Evolutionary conservation across 2,797 vertebrate species (phyloP).

Genomic region (Sebastes steindachneri): DNA sequence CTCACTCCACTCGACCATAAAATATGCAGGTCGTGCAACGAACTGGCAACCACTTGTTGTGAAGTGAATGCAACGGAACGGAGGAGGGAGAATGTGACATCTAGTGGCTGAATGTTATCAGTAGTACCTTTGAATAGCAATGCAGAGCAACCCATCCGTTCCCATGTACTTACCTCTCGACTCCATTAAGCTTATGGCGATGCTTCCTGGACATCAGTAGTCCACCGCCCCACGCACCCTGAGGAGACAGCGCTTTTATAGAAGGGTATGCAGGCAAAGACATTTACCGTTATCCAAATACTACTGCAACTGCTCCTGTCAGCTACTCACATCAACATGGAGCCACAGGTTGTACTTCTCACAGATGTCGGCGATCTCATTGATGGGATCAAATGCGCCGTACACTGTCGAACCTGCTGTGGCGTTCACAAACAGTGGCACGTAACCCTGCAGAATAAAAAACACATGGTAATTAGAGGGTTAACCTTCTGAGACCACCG

Average conservation of each 20-base stretch:
- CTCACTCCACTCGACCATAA: no score
- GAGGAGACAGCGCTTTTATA: slow-evolving; percentile 17
- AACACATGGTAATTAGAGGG: background rate
- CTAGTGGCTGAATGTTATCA: no score
- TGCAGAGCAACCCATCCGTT: background rate
- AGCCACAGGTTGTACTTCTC: slow-evolving; percentile 98
- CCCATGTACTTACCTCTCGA: slow-evolving; percentile 88
- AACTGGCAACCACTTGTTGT: no score
- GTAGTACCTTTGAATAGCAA: background rate
- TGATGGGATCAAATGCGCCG: slow-evolving; percentile 97
- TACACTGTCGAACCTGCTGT: slow-evolving; percentile 97
- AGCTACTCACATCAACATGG: slow-evolving; percentile 92
- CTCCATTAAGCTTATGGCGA: slow-evolving; percentile 92
- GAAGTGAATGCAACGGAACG: no score
- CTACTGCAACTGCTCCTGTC: background rate
- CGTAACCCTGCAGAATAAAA: slow-evolving; percentile 82
- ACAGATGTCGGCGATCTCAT: slow-evolving; percentile 96
- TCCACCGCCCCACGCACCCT: slow-evolving; percentile 98
- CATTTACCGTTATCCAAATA: background rate
- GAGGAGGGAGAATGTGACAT: no score
- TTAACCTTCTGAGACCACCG: background rate
- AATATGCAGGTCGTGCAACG: no score
- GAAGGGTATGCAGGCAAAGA: background rate
- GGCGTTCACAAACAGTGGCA: slow-evolving; percentile 96
- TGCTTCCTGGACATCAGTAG: slow-evolving; percentile 98